A percentile compares a stretch with the other conserved stretches of the same genome.
Conservation (phyloP, 1,140 invertebrate species). For the Pomacea maculata region DNA sequence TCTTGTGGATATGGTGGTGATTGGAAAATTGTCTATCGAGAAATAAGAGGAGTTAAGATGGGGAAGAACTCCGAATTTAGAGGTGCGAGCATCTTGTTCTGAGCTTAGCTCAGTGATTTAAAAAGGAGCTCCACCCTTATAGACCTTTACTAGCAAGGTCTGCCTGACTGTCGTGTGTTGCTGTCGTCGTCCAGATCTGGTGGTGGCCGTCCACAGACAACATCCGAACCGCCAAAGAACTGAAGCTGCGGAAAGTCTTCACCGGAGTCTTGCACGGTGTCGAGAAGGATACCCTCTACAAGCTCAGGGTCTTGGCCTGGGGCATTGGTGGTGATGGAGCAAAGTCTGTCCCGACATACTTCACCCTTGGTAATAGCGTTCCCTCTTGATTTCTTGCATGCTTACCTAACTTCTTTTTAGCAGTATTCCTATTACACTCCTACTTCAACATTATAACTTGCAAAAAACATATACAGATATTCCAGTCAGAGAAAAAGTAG, state of each 20-base stretch:
- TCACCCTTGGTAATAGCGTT: conserved; percentile 40
- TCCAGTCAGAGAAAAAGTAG: no score
- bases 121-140: no score
- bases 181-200: conserved; percentile 20
- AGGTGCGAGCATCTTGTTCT: no score
- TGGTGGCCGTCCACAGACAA: conserved; percentile 30
- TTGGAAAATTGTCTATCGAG: no score
- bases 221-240: conserved; percentile 25
- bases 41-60: no score
- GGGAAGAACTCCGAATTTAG: no score
- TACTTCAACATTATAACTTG: background rate
- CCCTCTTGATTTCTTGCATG: background rate
- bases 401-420: background rate
- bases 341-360: conserved; percentile 45
- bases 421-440: background rate
- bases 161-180: no score
- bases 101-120: no score
- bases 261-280: conserved; percentile 38
- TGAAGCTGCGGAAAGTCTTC: conserved; percentile 27
- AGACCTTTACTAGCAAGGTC: no score
- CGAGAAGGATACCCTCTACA: conserved; percentile 41
- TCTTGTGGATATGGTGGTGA: no score
- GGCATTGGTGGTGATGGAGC: conserved; percentile 46
- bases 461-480: background rate
- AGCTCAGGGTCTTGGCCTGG: conserved; percentile 37